Evolutionary conservation across 1,140 invertebrate species (phyloP), one percentile per base, ranked within the genome.

Genomic region (Drosophila pseudoobscura): DNA sequence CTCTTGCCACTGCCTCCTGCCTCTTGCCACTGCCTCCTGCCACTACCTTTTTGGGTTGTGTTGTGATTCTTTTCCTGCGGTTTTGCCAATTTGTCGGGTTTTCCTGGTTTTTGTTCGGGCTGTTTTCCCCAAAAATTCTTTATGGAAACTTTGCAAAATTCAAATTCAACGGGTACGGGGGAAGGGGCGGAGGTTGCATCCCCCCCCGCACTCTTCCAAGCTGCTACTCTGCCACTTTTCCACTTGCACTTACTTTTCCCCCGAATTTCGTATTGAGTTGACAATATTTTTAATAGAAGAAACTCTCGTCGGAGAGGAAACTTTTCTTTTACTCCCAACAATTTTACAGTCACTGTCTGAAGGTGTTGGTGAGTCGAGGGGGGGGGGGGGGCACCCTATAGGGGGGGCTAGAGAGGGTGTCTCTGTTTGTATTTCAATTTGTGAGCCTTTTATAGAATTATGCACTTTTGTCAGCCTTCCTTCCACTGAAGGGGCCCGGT

Each of bases 261-360:
- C 26, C 11, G 11, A 13, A 39, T 39, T 39, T 41, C 51, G 70
- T 88, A 82, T 87, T 82, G 83, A 82, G 83, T 88, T 87, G 82
- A 85, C 82, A 87, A 87, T 85, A 82, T 85, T 85, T 85, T 85
- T 88, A 87, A 87, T 87, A 87, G 83, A 82, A 87, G 78, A 75
- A 76, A 76, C 72, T 68, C 56, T 44, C 56, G 77, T 64, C 82
- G 77, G 73, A 64, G 46, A 60, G 77, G 69, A 71, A 85, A 85
- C 58, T 82, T 85, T 85, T 59, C 74, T 68, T 49, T 80, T 22
- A 50, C 51, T 26, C 3, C 70, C 54, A 59, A 71, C 70, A 77
- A 64, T 77, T 64, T 75, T 71, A 22, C 71, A 70, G 70, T 56
- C 71, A 78, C 74, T 78, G 65, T 69, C 43, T 46, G 43, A 20